Evolutionary conservation across 1,140 invertebrate genomes (phyloP).

Genomic region (Ceratosolen solmsi): DNA sequence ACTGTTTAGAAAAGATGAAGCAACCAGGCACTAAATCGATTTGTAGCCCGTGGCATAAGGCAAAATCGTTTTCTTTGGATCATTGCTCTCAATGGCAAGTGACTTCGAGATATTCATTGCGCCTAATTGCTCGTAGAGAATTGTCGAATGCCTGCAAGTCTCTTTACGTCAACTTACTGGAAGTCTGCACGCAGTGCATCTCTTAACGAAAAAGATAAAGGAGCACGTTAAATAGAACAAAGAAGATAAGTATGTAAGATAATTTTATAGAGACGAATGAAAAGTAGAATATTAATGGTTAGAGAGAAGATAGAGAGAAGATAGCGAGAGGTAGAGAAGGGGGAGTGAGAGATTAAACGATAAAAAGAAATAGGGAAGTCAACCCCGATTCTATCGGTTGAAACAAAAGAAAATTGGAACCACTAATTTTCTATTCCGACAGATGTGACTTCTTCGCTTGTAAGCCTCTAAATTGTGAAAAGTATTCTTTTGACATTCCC

Average conservation of each 20-base stretch:
- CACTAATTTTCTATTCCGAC: slow-evolving; percentile 49
- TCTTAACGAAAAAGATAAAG: slow-evolving; percentile 2
- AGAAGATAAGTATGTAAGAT: not conserved
- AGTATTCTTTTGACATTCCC: no score
- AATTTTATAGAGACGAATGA: slow-evolving; percentile 5
- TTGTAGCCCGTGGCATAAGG: slow-evolving; percentile 40
- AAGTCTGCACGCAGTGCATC: not conserved
- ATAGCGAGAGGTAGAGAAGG: not conserved
- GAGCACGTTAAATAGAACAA: not conserved
- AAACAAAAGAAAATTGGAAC: slow-evolving; percentile 34
- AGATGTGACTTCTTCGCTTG: slow-evolving; percentile 36
- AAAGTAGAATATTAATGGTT: not conserved
- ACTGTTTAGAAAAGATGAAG: slow-evolving; percentile 5
- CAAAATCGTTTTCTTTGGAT: slow-evolving; percentile 41
- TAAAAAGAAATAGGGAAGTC: slow-evolving; percentile 8
- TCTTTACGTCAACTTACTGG: slow-evolving; percentile 20
- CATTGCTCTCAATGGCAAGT: slow-evolving; percentile 46
- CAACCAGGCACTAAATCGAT: slow-evolving; percentile 37
- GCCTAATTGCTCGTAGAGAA: slow-evolving; percentile 59
- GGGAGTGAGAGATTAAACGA: no score
- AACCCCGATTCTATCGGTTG: not conserved
- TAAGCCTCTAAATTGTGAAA: not conserved
- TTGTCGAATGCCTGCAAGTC: slow-evolving; percentile 17
- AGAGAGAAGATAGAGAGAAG: not conserved
- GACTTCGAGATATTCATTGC: slow-evolving; percentile 55